Conservation (phyloP, 2,797 vertebrate species). For the Distichodus sexfasciatus region DNA sequence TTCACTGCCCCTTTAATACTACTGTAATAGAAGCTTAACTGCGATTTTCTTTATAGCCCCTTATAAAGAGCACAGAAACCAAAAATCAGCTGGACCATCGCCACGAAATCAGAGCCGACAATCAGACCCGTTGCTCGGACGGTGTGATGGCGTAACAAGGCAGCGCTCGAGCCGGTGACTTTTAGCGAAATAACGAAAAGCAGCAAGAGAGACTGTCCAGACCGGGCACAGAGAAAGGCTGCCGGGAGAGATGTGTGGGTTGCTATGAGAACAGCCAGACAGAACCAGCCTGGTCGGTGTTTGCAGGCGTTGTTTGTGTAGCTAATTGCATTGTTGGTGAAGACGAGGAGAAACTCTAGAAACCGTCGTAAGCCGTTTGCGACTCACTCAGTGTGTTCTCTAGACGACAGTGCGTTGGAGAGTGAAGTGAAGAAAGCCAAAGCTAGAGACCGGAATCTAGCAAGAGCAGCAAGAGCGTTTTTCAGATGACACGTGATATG, state of each 20-base stretch:
- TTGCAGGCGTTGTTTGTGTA: constrained; percentile 17
- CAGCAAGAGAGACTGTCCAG: constrained; percentile 16
- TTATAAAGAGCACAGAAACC: too few species aligned
- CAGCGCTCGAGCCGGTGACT: neutral
- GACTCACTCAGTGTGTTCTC: neutral
- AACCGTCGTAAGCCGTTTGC: neutral
- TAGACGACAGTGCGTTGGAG: too few species aligned
- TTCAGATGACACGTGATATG: too few species aligned
- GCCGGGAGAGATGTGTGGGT: constrained; percentile 9
- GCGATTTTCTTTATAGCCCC: too few species aligned
- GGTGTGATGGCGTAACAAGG: neutral
- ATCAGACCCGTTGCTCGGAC: neutral
- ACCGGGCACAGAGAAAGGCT: constrained; percentile 11
- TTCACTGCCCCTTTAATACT: too few species aligned
- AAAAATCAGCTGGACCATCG: too few species aligned
- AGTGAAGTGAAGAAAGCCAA: too few species aligned
- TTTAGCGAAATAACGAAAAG: neutral
- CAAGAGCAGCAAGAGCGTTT: too few species aligned
- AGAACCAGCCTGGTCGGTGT: neutral
- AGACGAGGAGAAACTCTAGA: too few species aligned
- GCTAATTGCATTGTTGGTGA: neutral
- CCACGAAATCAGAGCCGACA: neutral
- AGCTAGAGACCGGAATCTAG: too few species aligned
- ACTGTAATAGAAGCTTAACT: too few species aligned
- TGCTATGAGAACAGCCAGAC: constrained; percentile 31